Base-by-base conservation (phyloP, 2,797 vertebrate genomes). In the Pristis pectinata region DNA sequence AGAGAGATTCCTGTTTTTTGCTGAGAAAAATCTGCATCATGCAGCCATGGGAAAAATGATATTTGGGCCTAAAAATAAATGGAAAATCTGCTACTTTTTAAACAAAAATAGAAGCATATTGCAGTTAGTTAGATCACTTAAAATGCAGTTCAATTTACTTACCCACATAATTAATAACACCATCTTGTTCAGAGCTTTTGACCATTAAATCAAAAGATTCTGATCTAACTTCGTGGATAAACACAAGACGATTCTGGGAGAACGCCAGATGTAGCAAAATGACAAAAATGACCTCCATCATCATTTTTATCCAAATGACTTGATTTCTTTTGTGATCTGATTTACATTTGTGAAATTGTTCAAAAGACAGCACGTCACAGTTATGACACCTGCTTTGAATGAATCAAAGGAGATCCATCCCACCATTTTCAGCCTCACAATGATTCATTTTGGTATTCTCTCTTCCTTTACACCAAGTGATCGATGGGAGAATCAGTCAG, bases 331-430 rank as follows among this genome's bases (percentile, higher is more conserved):
- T 67, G n/a, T 10, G 17, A 41, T 89, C 85, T 61, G 15, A 64
- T 24, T 41, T 91, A 64, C 19, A 67, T 91, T 64, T 91, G n/a
- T 91, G n/a, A 91, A 67, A 59, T 87, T 87, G 30, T 67, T 91
- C n/a, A 24, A 67, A 59, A 91, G 19, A 67, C 64, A 64, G n/a
- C 19, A 41, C 8, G 37, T 41, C 67, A 41, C 19, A 91, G 17
- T 61, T 22, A n/a, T 11, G 19, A 64, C n/a, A 41, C 59, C 87
- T 24, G 24, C 59, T 91, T 22, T 67, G n/a, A 91, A 67, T 91
- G 37, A 41, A 67, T 67, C 8, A 61, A 41, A 10, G 87, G 8
- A 67, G n/a, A 67, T 24, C 22, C 10, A 2, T 19, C 59, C 37
- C 59, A 24, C 37, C 67, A 10, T 37, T 24, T 37, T 67, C 64